phyloP scores from a whole-genome alignment of 2,888 invertebrate genomes.

The Tipula lateralis region DNA sequence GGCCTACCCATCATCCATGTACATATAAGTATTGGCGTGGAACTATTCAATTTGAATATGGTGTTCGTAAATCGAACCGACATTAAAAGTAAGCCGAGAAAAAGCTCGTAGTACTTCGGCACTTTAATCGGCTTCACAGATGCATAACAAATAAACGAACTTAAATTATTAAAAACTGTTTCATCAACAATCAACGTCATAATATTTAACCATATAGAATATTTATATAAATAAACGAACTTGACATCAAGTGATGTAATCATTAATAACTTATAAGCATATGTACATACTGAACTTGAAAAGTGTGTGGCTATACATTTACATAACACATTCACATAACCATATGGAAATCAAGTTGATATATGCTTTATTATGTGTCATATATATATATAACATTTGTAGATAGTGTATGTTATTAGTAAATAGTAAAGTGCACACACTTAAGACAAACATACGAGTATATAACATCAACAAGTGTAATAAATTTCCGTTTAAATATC shows the following conservation, averaged over 20 bases:
- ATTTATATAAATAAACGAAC: neutral
- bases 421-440: neutral
- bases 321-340: too few species aligned
- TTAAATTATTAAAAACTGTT: too few species aligned
- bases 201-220: too few species aligned
- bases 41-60: too few species aligned
- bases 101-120: too few species aligned
- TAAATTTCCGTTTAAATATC: neutral
- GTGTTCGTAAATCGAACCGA: too few species aligned
- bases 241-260: neutral
- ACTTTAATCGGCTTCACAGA: too few species aligned
- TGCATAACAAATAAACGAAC: too few species aligned
- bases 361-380: neutral
- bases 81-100: too few species aligned
- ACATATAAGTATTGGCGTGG: too few species aligned
- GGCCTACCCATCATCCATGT: too few species aligned
- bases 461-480: neutral
- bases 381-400: neutral
- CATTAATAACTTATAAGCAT: neutral
- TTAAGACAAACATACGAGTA: neutral
- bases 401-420: neutral
- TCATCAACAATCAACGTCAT: too few species aligned
- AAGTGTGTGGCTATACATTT: neutral
- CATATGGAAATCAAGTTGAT: neutral
- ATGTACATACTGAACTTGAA: neutral